A percentile compares a stretch with the other conserved stretches of the same genome.
phyloP scores from a whole-genome alignment of 2,888 invertebrate genomes.

The Elysia crispata region DNA sequence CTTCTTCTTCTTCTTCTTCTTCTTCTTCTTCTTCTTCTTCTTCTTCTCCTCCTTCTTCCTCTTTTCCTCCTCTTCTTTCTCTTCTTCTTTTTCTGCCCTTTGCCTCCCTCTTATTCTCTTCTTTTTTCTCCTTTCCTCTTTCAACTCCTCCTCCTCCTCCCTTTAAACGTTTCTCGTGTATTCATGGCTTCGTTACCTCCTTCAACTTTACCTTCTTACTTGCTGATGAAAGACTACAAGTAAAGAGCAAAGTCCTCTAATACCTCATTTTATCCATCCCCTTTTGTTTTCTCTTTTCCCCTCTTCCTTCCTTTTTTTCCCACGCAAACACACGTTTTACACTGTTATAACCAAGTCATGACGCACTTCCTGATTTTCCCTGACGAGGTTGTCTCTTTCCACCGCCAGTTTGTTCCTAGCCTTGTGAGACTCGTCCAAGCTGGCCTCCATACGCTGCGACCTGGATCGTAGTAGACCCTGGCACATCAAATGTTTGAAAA shows the following conservation, averaged over 20 bases:
- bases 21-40: neutral
- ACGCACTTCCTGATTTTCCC: slow-evolving; percentile 48
- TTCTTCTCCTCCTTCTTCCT: neutral
- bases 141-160: slow-evolving; percentile 34
- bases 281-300: too few species aligned
- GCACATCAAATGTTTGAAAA: neutral
- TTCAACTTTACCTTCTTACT: too few species aligned
- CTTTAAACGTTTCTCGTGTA: neutral
- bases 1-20: neutral
- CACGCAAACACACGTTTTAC: too few species aligned
- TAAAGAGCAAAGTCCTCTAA: too few species aligned
- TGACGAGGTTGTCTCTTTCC: slow-evolving; percentile 48
- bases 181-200: neutral
- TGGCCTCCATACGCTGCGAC: slow-evolving; percentile 50
- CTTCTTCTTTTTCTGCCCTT: slow-evolving; percentile 34
- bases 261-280: too few species aligned
- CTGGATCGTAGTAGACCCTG: slow-evolving; percentile 48
- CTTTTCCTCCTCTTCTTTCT: slow-evolving; percentile 2
- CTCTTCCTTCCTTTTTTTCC: too few species aligned
- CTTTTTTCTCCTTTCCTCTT: slow-evolving; percentile 17
- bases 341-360: neutral
- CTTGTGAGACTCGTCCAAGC: slow-evolving; percentile 46
- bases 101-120: slow-evolving; percentile 31
- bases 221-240: too few species aligned
- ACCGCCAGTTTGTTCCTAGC: slow-evolving; percentile 34